These are phyloP conservation scores for Nyctereutes procyonoides DNA, from an alignment of 2,113 vertebrate genomes.

Conservation along the genomic window DNA sequence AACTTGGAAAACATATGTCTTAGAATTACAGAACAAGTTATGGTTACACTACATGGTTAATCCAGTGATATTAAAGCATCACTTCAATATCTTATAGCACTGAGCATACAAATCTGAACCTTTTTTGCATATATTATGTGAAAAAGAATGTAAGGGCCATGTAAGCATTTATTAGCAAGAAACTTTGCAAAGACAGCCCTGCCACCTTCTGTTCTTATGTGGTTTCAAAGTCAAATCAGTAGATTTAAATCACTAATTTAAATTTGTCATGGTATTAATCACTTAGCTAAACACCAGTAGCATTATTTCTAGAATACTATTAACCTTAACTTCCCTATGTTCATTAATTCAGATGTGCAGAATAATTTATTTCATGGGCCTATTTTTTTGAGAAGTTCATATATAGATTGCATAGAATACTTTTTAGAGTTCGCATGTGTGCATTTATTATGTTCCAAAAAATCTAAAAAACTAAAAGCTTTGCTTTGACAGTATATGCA, in stretches of 20 bases:
- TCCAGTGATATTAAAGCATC: not conserved
- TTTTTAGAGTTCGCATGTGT: not conserved
- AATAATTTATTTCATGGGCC: not conserved
- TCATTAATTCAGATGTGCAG: not conserved
- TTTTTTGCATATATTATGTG: not conserved
- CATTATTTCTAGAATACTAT: not conserved
- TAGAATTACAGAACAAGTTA: not conserved
- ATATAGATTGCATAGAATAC: not conserved
- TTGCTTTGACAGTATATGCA: not conserved
- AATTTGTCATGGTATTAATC: not conserved
- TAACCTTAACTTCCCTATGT: not conserved
- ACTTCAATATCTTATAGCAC: not conserved
- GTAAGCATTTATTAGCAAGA: not conserved
- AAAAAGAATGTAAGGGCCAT: not conserved
- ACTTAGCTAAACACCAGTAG: slow-evolving; percentile 20
- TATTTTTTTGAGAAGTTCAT: not conserved
- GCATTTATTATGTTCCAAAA: not conserved
- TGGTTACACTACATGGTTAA: not conserved
- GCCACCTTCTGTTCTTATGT: slow-evolving; percentile 41
- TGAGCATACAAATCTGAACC: not conserved
- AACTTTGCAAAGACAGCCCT: slow-evolving; percentile 17
- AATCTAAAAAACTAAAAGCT: not conserved
- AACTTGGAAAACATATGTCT: not conserved
- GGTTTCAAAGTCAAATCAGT: not conserved
- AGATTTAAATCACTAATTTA: slow-evolving; percentile 32